Evolutionary conservation across 2,797 vertebrate species (phyloP).

Genomic region (Acipenser oxyrinchus): DNA sequence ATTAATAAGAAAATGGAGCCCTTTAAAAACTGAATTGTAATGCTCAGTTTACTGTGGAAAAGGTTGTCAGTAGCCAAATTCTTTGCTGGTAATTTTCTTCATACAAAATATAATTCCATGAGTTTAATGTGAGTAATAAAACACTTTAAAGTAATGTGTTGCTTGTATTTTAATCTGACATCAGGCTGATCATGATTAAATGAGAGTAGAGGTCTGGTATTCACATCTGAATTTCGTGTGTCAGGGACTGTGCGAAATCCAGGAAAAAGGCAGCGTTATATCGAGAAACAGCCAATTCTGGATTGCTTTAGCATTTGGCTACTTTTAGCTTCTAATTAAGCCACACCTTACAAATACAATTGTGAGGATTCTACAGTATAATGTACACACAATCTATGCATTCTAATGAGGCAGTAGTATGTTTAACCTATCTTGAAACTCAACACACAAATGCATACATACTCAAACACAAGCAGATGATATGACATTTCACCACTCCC

Average conservation of each 20-base stretch:
- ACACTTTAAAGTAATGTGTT: background rate
- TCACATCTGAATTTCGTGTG: constrained; percentile 18
- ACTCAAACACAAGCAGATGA: too few relatives aligned
- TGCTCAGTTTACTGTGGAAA: background rate
- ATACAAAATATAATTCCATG: constrained; percentile 1
- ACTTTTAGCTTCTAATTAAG: too few relatives aligned
- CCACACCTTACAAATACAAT: too few relatives aligned
- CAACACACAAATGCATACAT: too few relatives aligned
- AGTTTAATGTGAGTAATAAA: constrained; percentile 7
- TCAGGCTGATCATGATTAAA: constrained; percentile 6
- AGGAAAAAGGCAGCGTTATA: constrained; percentile 24
- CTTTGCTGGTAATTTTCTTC: constrained; percentile 4
- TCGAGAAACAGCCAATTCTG: too few relatives aligned
- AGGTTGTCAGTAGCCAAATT: background rate
- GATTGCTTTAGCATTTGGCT: too few relatives aligned
- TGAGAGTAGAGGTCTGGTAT: constrained; percentile 17
- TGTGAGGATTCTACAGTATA: too few relatives aligned
- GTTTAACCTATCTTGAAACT: too few relatives aligned
- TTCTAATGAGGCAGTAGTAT: too few relatives aligned
- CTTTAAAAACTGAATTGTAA: background rate
- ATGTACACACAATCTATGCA: too few relatives aligned
- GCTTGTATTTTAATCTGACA: constrained; percentile 5
- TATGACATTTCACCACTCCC: too few relatives aligned
- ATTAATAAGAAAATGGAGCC: background rate
- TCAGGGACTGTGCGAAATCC: constrained; percentile 22